Evolutionary conservation across 2,113 vertebrate species (phyloP), one percentile per base, ranked within the genome.

Genomic region (Nyctereutes procyonoides): DNA sequence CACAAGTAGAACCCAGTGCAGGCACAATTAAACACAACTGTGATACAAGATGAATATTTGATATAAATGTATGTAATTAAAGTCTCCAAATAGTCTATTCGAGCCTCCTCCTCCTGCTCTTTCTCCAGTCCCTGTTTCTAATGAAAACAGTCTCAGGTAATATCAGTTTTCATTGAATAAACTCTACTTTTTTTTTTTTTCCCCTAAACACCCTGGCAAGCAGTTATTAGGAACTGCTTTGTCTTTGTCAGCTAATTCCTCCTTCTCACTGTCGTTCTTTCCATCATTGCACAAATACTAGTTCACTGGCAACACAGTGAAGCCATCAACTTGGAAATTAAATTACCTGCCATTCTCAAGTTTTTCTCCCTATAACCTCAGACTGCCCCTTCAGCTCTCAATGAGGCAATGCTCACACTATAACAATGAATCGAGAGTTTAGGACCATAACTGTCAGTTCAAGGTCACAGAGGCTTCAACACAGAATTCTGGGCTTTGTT

Each of bases 291-390:
- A 77, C 76, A 77, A 77, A 91, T 55, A 55, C 16, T 85, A 76
- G 71, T 26, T 93, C 79, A 55, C 79, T 28, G 43, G 62, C 55
- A 91, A 69, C 48, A 74, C 48, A 90, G 79, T 89, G 51, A 89
- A 92, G 63, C 74, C 73, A 55, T 96, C 79, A 80, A 2, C 56
- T 71, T 69, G 48, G 79, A 93, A 87, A 96, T 93, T 93, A 95
- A 84, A 95, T 95, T 82, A 60, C 79, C 93, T 93, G n/a, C 35
- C 92, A 71, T 63, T 90, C 63, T 95, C 62, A 76, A 43, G 15
- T n/a, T 90, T 95, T 94, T 79, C 22, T 96, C 56, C 6, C 1
- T 62, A 19, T 56, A 92, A 89, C 79, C 83, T 14, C 13, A 86
- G 38, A 43, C 4, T 63, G 53, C 17, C 24, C 58, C 81, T 22